Evolutionary conservation across 2,797 vertebrate genomes (phyloP), one percentile per base, ranked within the genome.

Genomic region (Dendrocincla fuliginosa): DNA sequence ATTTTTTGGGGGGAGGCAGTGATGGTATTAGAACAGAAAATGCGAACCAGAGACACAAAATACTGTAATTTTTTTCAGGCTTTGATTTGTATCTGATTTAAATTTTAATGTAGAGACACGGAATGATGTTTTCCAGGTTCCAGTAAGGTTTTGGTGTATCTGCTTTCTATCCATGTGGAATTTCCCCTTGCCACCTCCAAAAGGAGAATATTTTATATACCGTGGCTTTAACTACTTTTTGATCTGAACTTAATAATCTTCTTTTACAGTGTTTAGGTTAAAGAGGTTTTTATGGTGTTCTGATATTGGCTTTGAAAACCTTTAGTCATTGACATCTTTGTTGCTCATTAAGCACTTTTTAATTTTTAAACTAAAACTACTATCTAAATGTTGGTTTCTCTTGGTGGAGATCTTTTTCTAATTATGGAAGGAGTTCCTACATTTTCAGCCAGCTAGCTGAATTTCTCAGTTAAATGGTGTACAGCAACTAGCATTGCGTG

Each of bases 251-350:
- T 90, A 95, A 87, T 93, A 5, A 75, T 74, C 55, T 6, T 92
- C 69, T 93, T 91, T 82, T 87, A 92, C 63, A 94, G 50, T 93
- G 95, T 95, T 93, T 94, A 80, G 68, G 82, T 93, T 95, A 90
- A 88, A 87, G 87, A 88, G 56, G 10, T 30, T 90, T 96, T 96
- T 94, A 63, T 83, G 74, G 50, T 55, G 42, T 92, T 76, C 61
- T 91, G 30, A 24, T 92, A 71, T 88, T 94, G 60, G 87, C 91
- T 96, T 94, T 91, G 95, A 94, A 95, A 95, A 84, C 84, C 37
- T 92, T 83, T 74, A 92, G 76, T 75, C 16, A 15, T 49, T 74
- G 76, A 41, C 89, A n/a, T 79, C 83, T 93, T 93, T 87, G 71
- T 96, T 92, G 47, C 80, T 97, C 67, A 82, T 96, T 94, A 95